Conservation (phyloP, 2,113 vertebrate genomes). For the Leptodactylus fuscus region DNA sequence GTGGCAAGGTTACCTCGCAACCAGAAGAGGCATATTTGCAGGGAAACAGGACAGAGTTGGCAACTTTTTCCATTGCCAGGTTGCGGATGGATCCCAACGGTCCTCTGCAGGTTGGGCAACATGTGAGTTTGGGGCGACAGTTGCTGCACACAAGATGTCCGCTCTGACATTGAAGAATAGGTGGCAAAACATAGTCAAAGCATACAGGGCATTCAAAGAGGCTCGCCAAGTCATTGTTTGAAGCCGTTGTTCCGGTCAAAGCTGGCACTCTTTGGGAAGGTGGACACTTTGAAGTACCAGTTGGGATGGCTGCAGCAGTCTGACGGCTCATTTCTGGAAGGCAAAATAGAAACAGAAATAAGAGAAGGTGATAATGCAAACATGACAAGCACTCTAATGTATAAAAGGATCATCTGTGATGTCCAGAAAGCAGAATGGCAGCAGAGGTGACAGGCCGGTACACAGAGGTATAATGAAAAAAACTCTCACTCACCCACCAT, state of each 20-base stretch:
- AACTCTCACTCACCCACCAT: too few relatives aligned
- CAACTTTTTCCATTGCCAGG: constrained; percentile 99
- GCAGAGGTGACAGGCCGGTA: too few relatives aligned
- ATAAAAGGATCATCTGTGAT: too few relatives aligned
- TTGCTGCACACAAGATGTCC: constrained; percentile 98
- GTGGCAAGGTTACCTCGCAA: constrained; percentile 95
- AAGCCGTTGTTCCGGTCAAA: constrained; percentile 95
- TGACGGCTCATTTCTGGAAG: constrained; percentile 98
- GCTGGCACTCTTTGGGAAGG: constrained; percentile 96
- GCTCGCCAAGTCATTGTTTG: constrained; percentile 98
- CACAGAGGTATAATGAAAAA: too few relatives aligned
- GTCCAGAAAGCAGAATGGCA: too few relatives aligned
- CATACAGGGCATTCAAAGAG: constrained; percentile 98
- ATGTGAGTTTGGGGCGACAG: constrained; percentile 98
- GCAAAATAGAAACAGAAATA: constrained; percentile 17
- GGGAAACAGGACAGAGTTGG: constrained; percentile 97
- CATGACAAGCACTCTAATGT: neutral
- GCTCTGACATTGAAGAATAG: constrained; percentile 98
- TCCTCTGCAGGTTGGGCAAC: constrained; percentile 96
- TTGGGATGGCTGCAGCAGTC: constrained; percentile 96
- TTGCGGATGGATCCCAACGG: constrained; percentile 97
- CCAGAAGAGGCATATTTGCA: constrained; percentile 98
- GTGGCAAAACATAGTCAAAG: constrained; percentile 99
- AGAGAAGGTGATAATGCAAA: too few relatives aligned
- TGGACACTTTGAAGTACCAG: constrained; percentile 97